Evolutionary conservation across 2,797 vertebrate genomes (phyloP).

Genomic region (Neopelma chrysocephalum): DNA sequence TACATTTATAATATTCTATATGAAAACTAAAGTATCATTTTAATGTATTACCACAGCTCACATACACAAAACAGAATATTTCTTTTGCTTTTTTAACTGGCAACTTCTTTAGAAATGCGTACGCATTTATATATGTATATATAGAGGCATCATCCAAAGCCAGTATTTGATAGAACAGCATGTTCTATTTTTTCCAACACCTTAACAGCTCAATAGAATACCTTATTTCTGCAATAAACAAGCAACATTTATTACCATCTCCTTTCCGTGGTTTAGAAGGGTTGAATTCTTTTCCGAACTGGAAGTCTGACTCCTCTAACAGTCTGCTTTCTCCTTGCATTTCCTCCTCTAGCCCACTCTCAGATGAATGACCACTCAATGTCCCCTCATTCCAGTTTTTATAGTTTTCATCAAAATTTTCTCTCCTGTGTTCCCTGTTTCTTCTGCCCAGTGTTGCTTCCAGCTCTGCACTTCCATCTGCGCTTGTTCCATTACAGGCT

Average conservation of each 20-base stretch:
- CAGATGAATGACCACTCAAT: constrained; percentile 76
- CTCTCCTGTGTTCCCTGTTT: constrained; percentile 72
- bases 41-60: not conserved
- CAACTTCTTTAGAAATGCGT: not conserved
- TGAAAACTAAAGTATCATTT: not conserved
- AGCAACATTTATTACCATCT: constrained; percentile 69
- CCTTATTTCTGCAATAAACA: not conserved
- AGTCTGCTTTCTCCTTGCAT: constrained; percentile 75
- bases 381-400: constrained; percentile 68
- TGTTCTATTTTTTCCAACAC: not conserved
- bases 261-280: constrained; percentile 48
- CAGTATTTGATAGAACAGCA: not conserved
- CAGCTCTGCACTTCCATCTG: constrained; percentile 49
- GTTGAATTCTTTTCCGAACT: constrained; percentile 74
- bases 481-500: constrained; percentile 69
- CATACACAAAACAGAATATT: not conserved
- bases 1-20: not conserved
- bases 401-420: constrained; percentile 63
- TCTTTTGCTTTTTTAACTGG: not conserved
- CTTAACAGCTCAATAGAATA: not conserved
- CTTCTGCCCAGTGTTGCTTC: constrained; percentile 17
- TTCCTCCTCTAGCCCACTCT: constrained; percentile 78
- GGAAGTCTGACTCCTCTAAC: constrained; percentile 70
- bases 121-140: not conserved
- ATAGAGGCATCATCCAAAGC: not conserved